phyloP scores from a whole-genome alignment of 92 coral and sea anemone species.

The Epizoanthus rinbou region DNA sequence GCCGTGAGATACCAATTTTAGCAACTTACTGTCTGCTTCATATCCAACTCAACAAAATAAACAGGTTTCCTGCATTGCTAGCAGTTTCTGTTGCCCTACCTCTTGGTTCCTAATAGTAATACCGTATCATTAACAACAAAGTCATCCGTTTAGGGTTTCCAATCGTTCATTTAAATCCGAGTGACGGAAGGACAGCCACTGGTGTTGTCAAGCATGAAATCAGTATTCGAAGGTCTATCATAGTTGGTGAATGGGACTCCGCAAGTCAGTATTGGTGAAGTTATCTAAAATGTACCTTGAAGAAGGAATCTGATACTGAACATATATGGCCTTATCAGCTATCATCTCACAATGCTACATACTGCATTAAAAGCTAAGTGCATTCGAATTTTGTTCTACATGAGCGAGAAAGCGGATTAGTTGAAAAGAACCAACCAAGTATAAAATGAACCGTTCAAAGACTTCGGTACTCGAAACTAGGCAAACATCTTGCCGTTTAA shows the following conservation, averaged over 20 bases:
- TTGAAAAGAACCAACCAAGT: conserved; percentile 22
- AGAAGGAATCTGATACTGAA: too few species aligned
- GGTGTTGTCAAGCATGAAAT: too few species aligned
- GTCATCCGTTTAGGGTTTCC: too few species aligned
- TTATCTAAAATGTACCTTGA: too few species aligned
- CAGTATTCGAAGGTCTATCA: too few species aligned
- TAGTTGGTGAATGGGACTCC: too few species aligned
- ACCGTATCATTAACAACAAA: not conserved
- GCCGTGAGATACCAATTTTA: conserved; percentile 1
- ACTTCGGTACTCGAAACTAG: not conserved
- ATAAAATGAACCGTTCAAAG: not conserved
- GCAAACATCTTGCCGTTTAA: not conserved
- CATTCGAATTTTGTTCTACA: not conserved
- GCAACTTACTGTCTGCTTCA: not conserved
- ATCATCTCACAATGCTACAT: not conserved
- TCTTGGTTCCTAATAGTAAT: not conserved
- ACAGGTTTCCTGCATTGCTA: not conserved
- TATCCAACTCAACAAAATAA: not conserved
- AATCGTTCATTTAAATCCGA: too few species aligned
- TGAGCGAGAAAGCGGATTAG: conserved; percentile 6
- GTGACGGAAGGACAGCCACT: too few species aligned
- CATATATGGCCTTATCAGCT: not conserved
- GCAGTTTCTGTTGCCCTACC: not conserved
- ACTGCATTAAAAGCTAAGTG: not conserved
- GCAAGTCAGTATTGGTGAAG: too few species aligned